Conservation (phyloP, 1,140 invertebrate species). For the Leptinotarsa undecemlineata region DNA sequence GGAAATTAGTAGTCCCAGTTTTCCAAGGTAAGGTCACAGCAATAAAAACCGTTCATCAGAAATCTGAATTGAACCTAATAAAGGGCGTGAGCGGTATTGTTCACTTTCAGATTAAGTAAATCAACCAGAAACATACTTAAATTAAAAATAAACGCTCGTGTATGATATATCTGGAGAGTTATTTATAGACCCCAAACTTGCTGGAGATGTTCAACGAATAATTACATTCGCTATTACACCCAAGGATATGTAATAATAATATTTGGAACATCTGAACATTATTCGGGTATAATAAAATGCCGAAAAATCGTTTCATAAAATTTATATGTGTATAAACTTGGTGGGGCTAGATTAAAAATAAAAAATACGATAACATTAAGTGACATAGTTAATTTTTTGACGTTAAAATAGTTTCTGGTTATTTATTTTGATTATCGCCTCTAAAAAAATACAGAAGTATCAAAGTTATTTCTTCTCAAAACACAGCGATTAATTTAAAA, state of each 20-base stretch:
- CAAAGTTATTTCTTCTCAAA: too few species aligned
- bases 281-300: too few species aligned
- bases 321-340: too few species aligned
- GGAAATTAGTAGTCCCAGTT: background rate
- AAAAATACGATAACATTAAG: too few species aligned
- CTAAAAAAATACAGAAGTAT: too few species aligned
- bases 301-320: too few species aligned
- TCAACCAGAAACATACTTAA: conserved; percentile 2
- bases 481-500: too few species aligned
- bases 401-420: too few species aligned
- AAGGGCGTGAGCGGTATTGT: background rate
- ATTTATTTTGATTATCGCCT: too few species aligned
- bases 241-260: background rate
- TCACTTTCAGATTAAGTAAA: background rate
- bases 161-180: background rate
- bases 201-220: background rate
- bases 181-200: background rate
- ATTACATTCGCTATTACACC: background rate
- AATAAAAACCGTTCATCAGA: background rate
- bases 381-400: too few species aligned
- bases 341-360: too few species aligned
- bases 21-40: background rate
- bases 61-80: background rate
- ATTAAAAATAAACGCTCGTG: background rate
- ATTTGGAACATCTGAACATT: background rate